Evolutionary conservation across 2,113 vertebrate genomes (phyloP), one percentile per base, ranked within the genome.

Genomic region (Neogobius melanostomus): DNA sequence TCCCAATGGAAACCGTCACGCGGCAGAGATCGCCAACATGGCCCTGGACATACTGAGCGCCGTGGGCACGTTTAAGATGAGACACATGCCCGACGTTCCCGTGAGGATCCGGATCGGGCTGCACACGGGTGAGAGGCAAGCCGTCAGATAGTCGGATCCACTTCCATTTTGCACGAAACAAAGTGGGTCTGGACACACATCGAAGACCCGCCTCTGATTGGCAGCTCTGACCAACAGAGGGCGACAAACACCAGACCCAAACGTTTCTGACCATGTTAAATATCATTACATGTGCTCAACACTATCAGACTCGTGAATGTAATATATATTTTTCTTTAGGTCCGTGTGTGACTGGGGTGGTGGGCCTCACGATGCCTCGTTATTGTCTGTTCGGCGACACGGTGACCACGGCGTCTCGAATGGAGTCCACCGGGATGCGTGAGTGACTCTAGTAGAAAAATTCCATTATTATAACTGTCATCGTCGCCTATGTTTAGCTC

Each of bases 311-410:
- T 36, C 4, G 28, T 36, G 28, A 36, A 36, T 36, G 28, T 2
- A 5, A 36, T 36, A 36, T 36, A 3, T 36, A 36, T 36, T 36
- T 36, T 36, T 36, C 15, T 72, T 1, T 17, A 95, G 92, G 93
- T 71, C 71, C 91, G 0, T 92, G 90, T 76, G 93, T 94, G 15
- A 85, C 93, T 3, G 93, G 93, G 0, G 93, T 94, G 28, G 93
- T 94, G 5, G 93, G 93, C 12, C 89, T 95, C 64, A 94, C 90
- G 0, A 94, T 94, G 94, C 92, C 93, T n/a, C 87, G 93, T 16
- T 94, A 94, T 82, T 94, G 94, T 74, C 88, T 94, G 64, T 94
- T 94, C 66, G 93, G 93, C 60, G 92, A 94, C 81, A 94, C 93
- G 0, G 92, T 95, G 47, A 93, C 74, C 74, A 94, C 91, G 0